Evolutionary conservation across 2,113 vertebrate species (phyloP).

Genomic region (Polypterus bichir): DNA sequence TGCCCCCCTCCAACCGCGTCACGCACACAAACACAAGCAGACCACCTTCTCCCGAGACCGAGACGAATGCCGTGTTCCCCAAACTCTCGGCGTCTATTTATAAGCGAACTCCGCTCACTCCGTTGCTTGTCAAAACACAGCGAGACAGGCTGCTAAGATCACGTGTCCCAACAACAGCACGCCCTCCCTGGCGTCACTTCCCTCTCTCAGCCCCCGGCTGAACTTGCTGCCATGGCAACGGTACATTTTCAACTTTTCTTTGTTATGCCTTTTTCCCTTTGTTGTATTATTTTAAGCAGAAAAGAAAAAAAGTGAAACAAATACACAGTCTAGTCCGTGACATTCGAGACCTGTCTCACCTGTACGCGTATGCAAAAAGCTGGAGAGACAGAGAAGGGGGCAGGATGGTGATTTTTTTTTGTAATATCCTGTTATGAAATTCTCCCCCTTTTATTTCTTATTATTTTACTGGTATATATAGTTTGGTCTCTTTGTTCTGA

Average conservation of each 20-base stretch:
- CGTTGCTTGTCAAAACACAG: conserved; percentile 62
- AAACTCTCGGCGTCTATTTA: background rate
- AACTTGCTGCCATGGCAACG: conserved; percentile 49
- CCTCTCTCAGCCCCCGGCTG: conserved; percentile 27
- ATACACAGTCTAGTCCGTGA: too few relatives aligned
- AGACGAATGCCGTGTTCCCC: conserved; percentile 1
- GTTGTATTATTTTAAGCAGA: background rate
- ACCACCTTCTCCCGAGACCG: conserved; percentile 14
- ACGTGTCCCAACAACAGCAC: conserved; percentile 49
- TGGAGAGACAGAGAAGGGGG: too few relatives aligned
- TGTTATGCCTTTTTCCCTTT: background rate
- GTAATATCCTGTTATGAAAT: too few relatives aligned
- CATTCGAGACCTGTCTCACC: too few relatives aligned
- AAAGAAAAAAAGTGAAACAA: too few relatives aligned
- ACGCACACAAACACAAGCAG: background rate
- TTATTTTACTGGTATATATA: too few relatives aligned
- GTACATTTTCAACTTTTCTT: background rate
- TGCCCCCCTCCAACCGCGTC: background rate
- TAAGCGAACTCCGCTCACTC: conserved; percentile 22
- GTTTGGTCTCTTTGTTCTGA: too few relatives aligned
- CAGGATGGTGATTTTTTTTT: too few relatives aligned
- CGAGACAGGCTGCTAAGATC: conserved; percentile 38
- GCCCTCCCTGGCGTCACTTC: conserved; percentile 35
- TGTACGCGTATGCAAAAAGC: too few relatives aligned
- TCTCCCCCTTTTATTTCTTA: too few relatives aligned